Conservation (phyloP, 2,113 vertebrate genomes). For the Podocnemis expansa region DNA sequence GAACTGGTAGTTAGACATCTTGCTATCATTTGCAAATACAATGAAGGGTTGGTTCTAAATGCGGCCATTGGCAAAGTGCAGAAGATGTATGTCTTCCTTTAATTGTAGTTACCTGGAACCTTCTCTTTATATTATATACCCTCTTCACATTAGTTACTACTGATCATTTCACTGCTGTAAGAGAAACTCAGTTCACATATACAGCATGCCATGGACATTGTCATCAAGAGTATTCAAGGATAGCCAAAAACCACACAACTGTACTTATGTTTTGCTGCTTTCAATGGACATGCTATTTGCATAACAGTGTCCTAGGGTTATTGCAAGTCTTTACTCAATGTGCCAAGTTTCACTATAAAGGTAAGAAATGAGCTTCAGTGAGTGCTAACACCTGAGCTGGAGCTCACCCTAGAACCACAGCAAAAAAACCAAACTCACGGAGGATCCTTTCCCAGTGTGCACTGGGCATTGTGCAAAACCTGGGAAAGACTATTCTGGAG, state of each 20-base stretch:
- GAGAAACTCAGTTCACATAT: not conserved
- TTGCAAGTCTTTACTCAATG: rapidly evolving
- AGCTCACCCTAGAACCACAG: rapidly evolving
- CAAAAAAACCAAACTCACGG: rapidly evolving
- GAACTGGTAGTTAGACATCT: not conserved
- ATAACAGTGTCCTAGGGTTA: not conserved
- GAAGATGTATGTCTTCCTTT: not conserved
- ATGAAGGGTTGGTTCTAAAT: not conserved
- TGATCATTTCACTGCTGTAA: not conserved
- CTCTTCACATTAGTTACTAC: not conserved
- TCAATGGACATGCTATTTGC: not conserved
- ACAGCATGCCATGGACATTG: not conserved
- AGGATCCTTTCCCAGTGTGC: rapidly evolving
- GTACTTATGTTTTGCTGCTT: not conserved
- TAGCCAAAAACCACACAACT: not conserved
- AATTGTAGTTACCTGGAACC: not conserved
- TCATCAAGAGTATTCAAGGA: not conserved
- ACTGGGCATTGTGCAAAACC: not conserved
- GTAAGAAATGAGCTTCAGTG: not conserved
- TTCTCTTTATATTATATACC: not conserved
- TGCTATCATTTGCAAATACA: not conserved
- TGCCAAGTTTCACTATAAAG: rapidly evolving
- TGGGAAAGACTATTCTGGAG: not conserved
- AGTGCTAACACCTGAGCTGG: not conserved
- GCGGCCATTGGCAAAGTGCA: not conserved